These are phyloP conservation scores for Catocala fraxini DNA, from an alignment of 2,888 invertebrate species.

Conservation along the genomic window DNA sequence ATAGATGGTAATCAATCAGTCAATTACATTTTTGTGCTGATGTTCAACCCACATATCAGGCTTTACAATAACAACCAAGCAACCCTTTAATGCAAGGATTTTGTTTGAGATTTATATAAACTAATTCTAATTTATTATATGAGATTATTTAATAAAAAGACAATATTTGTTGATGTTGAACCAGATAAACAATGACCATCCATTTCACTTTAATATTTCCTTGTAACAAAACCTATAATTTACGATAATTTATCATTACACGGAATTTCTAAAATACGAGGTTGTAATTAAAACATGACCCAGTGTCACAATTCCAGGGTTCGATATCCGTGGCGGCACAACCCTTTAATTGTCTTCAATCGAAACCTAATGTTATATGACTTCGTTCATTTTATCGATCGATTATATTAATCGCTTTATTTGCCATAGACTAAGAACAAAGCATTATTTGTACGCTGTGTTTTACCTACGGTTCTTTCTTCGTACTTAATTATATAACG, in stretches of 20 bases:
- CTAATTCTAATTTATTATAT: too few species aligned
- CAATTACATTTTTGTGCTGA: too few species aligned
- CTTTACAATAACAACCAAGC: too few species aligned
- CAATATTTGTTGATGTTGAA: slow-evolving; percentile 30
- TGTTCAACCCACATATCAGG: too few species aligned
- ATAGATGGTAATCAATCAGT: too few species aligned
- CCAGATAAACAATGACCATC: slow-evolving; percentile 32
- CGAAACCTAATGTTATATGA: slow-evolving; percentile 62
- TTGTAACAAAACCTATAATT: slow-evolving; percentile 62
- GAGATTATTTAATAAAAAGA: slow-evolving; percentile 9
- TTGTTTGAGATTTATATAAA: too few species aligned
- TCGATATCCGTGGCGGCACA: slow-evolving; percentile 59
- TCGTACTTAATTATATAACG: not conserved
- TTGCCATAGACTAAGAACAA: slow-evolving; percentile 59
- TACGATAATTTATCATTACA: slow-evolving; percentile 69
- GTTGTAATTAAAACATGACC: slow-evolving; percentile 74
- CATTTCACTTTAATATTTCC: slow-evolving; percentile 35
- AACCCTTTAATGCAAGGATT: too few species aligned
- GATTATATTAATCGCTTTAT: slow-evolving; percentile 68
- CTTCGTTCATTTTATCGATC: slow-evolving; percentile 62
- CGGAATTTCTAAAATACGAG: slow-evolving; percentile 49
- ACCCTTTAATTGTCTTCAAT: slow-evolving; percentile 68
- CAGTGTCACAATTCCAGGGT: slow-evolving; percentile 65
- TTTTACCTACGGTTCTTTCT: not conserved
- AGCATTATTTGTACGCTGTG: not conserved